phyloP scores from a whole-genome alignment of 2,113 vertebrate genomes.

The Notechis scutatus region DNA sequence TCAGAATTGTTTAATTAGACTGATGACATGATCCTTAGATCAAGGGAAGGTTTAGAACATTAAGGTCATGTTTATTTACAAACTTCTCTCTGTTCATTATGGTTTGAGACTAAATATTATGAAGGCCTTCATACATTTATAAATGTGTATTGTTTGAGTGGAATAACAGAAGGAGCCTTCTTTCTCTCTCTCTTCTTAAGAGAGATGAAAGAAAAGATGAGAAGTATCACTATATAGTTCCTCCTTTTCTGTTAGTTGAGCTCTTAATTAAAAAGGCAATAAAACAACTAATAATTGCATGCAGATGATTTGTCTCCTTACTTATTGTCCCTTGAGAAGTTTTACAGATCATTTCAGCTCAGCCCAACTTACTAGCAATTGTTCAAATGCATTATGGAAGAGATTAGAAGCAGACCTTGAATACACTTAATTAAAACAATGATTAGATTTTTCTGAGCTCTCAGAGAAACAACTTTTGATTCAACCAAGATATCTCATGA shows the following conservation, averaged over 20 bases:
- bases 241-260: neutral
- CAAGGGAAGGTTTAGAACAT: conserved; percentile 34
- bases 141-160: neutral
- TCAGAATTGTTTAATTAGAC: conserved; percentile 51
- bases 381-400: conserved; percentile 12
- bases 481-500: conserved; percentile 12
- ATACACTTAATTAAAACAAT: neutral
- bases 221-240: neutral
- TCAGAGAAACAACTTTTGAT: conserved; percentile 6
- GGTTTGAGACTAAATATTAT: conserved; percentile 4
- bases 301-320: conserved; percentile 23
- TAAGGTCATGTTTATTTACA: conserved; percentile 18
- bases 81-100: conserved; percentile 2
- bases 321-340: conserved; percentile 23
- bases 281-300: conserved; percentile 25
- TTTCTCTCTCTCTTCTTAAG: conserved; percentile 1
- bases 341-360: conserved; percentile 25
- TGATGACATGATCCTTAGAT: conserved; percentile 21
- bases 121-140: conserved; percentile 1
- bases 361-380: conserved; percentile 15
- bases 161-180: neutral
- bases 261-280: conserved; percentile 30
- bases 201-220: conserved; percentile 30
- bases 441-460: neutral
- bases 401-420: conserved; percentile 3